phyloP scores from a whole-genome alignment of 2,113 vertebrate genomes.

The Pantherophis guttatus region DNA sequence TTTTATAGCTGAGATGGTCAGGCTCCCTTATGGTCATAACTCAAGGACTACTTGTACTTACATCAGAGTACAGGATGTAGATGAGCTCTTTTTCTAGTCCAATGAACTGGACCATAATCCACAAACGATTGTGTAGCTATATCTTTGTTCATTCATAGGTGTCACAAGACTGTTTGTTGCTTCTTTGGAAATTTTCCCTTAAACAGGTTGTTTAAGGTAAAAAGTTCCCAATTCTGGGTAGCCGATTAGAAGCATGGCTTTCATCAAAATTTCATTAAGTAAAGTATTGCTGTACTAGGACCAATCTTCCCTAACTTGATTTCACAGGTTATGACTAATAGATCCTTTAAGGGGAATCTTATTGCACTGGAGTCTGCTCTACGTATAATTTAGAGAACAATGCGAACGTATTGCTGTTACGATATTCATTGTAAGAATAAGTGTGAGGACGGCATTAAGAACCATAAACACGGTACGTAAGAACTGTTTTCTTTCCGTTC shows the following conservation, averaged over 20 bases:
- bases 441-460: conserved; percentile 21
- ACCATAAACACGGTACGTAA: conserved; percentile 5
- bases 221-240: conserved; percentile 35
- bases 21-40: neutral
- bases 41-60: neutral
- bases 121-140: neutral
- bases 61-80: neutral
- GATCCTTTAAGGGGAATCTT: conserved; percentile 44
- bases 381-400: conserved; percentile 43
- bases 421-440: conserved; percentile 22
- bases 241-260: conserved; percentile 45
- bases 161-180: neutral
- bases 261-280: conserved; percentile 52
- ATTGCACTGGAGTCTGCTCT: neutral
- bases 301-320: conserved; percentile 36
- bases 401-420: conserved; percentile 21
- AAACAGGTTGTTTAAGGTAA: neutral
- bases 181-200: conserved; percentile 19
- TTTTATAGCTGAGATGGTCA: neutral
- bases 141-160: neutral
- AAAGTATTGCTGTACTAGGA: neutral
- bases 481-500: neutral
- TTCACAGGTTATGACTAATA: conserved; percentile 33
- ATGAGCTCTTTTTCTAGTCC: neutral
- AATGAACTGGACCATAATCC: neutral